phyloP scores from a whole-genome alignment of 2,797 vertebrate species.

The Microctenopoma steveboyesi region DNA sequence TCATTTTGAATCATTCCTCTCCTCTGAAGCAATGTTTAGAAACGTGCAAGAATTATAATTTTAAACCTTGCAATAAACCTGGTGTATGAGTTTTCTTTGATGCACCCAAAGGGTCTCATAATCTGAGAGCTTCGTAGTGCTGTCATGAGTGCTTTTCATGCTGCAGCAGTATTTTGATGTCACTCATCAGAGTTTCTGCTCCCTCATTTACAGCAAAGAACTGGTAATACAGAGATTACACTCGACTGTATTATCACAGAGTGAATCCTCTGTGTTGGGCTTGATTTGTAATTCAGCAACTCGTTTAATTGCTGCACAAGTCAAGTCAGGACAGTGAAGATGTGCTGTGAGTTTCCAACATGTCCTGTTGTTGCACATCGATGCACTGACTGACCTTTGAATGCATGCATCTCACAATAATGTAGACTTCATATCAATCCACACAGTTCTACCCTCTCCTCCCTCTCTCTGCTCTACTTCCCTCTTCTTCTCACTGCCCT shows the following conservation, averaged over 20 bases:
- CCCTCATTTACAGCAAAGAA: slow-evolving; percentile 18
- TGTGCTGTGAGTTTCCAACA: neutral
- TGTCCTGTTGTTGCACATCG: too few relatives aligned
- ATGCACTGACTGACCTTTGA: too few relatives aligned
- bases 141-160: neutral
- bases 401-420: too few relatives aligned
- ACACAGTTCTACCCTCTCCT: too few relatives aligned
- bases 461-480: too few relatives aligned
- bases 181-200: slow-evolving; percentile 18
- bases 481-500: too few relatives aligned
- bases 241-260: slow-evolving; percentile 37
- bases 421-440: too few relatives aligned
- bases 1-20: slow-evolving; percentile 48
- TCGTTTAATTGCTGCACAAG: slow-evolving; percentile 28
- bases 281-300: slow-evolving; percentile 43
- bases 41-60: slow-evolving; percentile 78
- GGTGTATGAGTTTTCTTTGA: slow-evolving; percentile 1
- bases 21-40: slow-evolving; percentile 79
- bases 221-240: slow-evolving; percentile 52
- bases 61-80: slow-evolving; percentile 75
- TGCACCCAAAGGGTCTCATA: too few relatives aligned
- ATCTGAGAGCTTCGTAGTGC: neutral
- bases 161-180: neutral
- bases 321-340: slow-evolving; percentile 17
- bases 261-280: slow-evolving; percentile 40